Conservation (phyloP, 2,113 vertebrate species). For the Phylloscopus whistleri region DNA sequence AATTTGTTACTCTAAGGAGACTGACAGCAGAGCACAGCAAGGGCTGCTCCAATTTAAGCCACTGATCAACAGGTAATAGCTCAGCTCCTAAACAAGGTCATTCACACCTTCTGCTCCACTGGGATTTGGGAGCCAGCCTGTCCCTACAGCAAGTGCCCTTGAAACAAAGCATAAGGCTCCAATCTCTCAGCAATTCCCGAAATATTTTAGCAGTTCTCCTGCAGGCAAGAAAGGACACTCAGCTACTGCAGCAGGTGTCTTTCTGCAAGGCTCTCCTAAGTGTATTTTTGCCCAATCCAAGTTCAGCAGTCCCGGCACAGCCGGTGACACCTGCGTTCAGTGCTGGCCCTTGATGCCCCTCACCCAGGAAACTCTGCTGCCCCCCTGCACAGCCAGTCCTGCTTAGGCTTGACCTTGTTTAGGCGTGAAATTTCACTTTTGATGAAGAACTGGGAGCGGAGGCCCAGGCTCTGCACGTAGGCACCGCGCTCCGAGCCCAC, state of each 20-base stretch:
- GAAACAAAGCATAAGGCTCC: background rate
- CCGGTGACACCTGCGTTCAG: rapidly evolving
- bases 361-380: background rate
- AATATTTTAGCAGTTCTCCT: background rate
- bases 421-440: background rate
- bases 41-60: background rate
- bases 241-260: background rate
- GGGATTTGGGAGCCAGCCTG: background rate
- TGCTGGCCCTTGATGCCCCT: background rate
- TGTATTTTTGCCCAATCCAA: background rate
- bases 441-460: background rate
- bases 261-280: background rate
- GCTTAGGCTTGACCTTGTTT: background rate
- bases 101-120: rapidly evolving
- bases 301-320: background rate
- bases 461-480: background rate
- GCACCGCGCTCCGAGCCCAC: background rate
- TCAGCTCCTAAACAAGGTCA: background rate
- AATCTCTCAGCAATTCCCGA: rapidly evolving
- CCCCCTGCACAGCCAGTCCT: background rate
- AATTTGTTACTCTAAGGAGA: background rate
- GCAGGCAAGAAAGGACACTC: background rate
- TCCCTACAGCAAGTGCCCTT: background rate
- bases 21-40: background rate
- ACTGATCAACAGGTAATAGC: background rate